A percentile compares a stretch with the other conserved stretches of the same genome.
These are phyloP conservation scores for Aphis gossypii DNA, from an alignment of 1,140 invertebrate species.

Conservation along the genomic window DNA sequence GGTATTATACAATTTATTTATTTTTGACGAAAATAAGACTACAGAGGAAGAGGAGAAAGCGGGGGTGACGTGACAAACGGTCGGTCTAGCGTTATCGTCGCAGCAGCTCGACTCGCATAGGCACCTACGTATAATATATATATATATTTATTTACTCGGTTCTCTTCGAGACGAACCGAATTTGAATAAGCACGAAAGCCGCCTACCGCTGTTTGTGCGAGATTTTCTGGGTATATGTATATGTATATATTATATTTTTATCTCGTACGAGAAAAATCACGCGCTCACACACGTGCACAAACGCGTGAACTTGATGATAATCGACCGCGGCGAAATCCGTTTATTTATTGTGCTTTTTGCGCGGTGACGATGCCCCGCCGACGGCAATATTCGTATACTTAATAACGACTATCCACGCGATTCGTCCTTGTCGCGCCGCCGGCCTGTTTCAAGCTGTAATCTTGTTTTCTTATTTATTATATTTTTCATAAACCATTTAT, in stretches of 20 bases:
- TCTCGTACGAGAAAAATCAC: background rate
- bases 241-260: background rate
- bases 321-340: slow-evolving; percentile 17
- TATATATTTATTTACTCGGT: background rate
- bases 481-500: background rate
- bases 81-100: background rate
- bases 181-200: background rate
- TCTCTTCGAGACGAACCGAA: background rate
- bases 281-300: background rate
- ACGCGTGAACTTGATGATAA: background rate
- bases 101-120: background rate
- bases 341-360: slow-evolving; percentile 1
- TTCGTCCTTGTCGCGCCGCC: background rate
- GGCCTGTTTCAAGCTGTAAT: background rate
- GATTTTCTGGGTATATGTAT: background rate
- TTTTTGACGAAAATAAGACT: background rate
- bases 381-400: background rate
- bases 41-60: accelerated
- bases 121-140: background rate
- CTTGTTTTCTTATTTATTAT: background rate
- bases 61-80: background rate
- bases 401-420: background rate
- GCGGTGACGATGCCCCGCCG: background rate
- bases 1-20: background rate
- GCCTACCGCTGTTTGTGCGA: background rate